These are phyloP conservation scores for Pachyuromys duprasi DNA, from an alignment of 2,797 vertebrate species.

Conservation along the genomic window DNA sequence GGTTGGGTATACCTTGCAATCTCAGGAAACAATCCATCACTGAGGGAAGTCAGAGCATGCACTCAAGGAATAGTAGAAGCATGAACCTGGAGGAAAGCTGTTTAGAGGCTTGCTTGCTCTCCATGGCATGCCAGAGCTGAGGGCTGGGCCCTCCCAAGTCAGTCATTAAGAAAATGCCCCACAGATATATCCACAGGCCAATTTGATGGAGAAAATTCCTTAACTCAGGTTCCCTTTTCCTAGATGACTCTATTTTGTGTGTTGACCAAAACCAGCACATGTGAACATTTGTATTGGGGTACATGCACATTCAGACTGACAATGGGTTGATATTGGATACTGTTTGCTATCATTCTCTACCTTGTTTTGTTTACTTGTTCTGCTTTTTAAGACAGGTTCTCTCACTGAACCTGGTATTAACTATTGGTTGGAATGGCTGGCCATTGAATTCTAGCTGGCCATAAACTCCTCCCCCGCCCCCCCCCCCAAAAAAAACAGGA, in stretches of 20 bases:
- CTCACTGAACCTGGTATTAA: not conserved
- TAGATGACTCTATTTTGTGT: not conserved
- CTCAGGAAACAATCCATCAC: no score
- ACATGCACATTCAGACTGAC: not conserved
- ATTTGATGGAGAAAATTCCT: no score
- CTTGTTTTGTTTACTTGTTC: not conserved
- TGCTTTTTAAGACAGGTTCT: not conserved
- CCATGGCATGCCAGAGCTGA: not conserved
- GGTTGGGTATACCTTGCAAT: no score
- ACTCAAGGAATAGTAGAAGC: not conserved
- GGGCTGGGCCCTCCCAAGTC: not conserved
- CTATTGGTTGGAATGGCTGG: not conserved
- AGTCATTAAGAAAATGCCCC: no score
- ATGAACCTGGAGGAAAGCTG: not conserved
- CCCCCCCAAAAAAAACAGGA: no score
- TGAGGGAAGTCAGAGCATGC: no score
- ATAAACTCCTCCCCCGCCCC: not conserved
- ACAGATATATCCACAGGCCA: no score
- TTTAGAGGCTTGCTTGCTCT: not conserved
- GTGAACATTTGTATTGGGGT: not conserved
- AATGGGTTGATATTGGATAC: not conserved
- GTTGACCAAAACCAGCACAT: not conserved
- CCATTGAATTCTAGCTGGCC: not conserved
- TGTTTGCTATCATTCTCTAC: not conserved
- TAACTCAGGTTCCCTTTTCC: no score